Conservation (phyloP, 2,113 vertebrate species). For the Lota lota region DNA sequence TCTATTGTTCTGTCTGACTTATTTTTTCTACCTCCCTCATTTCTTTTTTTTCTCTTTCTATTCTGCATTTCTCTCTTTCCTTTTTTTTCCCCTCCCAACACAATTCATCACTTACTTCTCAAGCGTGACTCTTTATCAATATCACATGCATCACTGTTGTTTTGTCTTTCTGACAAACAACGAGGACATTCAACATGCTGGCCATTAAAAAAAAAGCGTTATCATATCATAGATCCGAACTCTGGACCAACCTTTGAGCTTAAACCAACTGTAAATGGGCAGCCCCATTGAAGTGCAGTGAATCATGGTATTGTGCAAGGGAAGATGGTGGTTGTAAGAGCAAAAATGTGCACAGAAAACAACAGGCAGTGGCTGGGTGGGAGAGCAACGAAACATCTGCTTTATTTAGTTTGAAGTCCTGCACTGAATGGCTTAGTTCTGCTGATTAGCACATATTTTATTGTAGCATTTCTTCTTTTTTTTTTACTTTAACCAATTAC, state of each 20-base stretch:
- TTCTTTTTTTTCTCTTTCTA: slow-evolving; percentile 47
- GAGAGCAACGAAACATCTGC: slow-evolving; percentile 46
- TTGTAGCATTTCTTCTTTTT: not conserved
- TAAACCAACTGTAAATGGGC: slow-evolving; percentile 22
- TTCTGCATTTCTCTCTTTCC: slow-evolving; percentile 24
- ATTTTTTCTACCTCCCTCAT: slow-evolving; percentile 61
- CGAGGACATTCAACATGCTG: not conserved
- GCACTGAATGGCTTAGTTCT: slow-evolving; percentile 31
- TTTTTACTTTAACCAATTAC: not conserved
- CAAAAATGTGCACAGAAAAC: slow-evolving; percentile 15
- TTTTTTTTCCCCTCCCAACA: slow-evolving; percentile 62
- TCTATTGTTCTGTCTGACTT: slow-evolving; percentile 62
- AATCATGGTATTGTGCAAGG: slow-evolving; percentile 52
- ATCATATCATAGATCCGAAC: not conserved
- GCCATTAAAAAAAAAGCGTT: not conserved
- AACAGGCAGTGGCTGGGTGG: not conserved
- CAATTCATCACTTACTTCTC: slow-evolving; percentile 45
- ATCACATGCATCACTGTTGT: slow-evolving; percentile 32
- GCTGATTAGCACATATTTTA: slow-evolving; percentile 57
- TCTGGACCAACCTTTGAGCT: slow-evolving; percentile 23
- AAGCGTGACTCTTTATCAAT: slow-evolving; percentile 53
- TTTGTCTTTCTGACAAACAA: slow-evolving; percentile 4
- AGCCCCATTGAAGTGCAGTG: slow-evolving; percentile 36
- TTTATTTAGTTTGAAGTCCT: slow-evolving; percentile 48
- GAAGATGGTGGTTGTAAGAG: slow-evolving; percentile 42